Evolutionary conservation across 1,140 invertebrate genomes (phyloP), one percentile per base, ranked within the genome.

Genomic region (Frieseomelitta varia): DNA sequence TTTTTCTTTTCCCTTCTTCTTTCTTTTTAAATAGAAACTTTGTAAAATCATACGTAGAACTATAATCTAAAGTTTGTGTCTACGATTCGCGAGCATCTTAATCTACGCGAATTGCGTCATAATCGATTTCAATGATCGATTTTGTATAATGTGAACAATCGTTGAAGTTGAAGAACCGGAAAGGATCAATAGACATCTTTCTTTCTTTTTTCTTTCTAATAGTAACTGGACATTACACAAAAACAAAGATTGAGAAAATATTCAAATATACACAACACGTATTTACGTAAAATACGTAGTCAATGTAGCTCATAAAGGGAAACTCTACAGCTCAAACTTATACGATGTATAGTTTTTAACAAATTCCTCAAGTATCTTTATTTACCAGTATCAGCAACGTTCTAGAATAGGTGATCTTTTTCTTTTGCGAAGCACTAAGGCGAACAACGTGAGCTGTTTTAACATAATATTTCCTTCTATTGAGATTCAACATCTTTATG

Each of bases 31-130:
- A 84, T 84, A 84, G 75, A 79, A 79, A 84, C 68, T 79, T 71
- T 61, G 67, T 69, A 79, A 55, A 84, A 84, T 84, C 67, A 47
- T 84, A 84, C 75, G 81, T 56, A 71, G 39, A 84, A 71, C 76
- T 84, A 84, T 27, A 61, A 61, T 71, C 75, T 84, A 84, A 77
- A 34, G 67, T 78, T 63, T 69, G 75, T 79, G 55, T 84, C 76
- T 84, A 84, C n/a, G 76, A 68, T 27, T 84, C 61, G 39, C 81
- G 75, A 79, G 67, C 67, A 79, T 61, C n/a, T 79, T 39, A 24
- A n/a, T 51, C n/a, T 72, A 72, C 69, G 75, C 55, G n/a, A 78
- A 69, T 65, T 67, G 79, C 58, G 61, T 56, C 72, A 75, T 75
- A 55, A 81, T 81, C 56, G 21, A 75, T 65, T 65, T n/a, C 39